phyloP scores from a whole-genome alignment of 2,113 vertebrate species.

The Bothrops jararaca region DNA sequence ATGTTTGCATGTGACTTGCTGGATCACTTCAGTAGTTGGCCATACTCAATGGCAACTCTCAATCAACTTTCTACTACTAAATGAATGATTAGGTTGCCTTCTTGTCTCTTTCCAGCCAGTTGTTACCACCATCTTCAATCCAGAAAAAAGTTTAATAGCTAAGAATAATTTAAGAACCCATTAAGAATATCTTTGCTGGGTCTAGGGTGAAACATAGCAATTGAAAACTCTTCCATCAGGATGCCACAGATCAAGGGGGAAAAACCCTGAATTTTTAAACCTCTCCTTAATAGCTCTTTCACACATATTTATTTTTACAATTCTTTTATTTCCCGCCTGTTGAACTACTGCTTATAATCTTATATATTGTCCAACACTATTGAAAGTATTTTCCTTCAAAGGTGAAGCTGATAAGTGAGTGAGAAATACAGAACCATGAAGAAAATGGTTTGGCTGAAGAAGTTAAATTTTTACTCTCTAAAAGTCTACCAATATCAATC shows the following conservation, averaged over 20 bases:
- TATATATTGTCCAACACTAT: rapidly evolving
- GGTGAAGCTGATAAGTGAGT: not conserved
- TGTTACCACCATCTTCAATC: not conserved
- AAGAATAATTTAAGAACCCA: not conserved
- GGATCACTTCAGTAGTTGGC: not conserved
- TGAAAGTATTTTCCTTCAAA: not conserved
- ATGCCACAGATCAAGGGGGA: not conserved
- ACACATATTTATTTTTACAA: not conserved
- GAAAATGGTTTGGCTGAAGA: not conserved
- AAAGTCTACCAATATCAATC: not conserved
- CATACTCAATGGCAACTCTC: not conserved
- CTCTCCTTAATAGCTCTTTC: not conserved
- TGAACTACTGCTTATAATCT: not conserved
- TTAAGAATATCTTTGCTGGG: not conserved
- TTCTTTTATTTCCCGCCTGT: not conserved
- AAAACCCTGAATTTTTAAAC: not conserved
- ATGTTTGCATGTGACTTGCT: not conserved
- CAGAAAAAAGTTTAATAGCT: not conserved
- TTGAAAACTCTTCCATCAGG: too few relatives aligned
- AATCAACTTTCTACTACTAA: not conserved
- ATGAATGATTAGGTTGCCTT: not conserved
- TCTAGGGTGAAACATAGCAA: not conserved
- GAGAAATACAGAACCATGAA: not conserved
- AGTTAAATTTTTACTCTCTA: not conserved
- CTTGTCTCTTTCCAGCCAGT: not conserved